Base-by-base conservation (phyloP, 1,140 invertebrate species). In the Tigriopus japonicus region DNA sequence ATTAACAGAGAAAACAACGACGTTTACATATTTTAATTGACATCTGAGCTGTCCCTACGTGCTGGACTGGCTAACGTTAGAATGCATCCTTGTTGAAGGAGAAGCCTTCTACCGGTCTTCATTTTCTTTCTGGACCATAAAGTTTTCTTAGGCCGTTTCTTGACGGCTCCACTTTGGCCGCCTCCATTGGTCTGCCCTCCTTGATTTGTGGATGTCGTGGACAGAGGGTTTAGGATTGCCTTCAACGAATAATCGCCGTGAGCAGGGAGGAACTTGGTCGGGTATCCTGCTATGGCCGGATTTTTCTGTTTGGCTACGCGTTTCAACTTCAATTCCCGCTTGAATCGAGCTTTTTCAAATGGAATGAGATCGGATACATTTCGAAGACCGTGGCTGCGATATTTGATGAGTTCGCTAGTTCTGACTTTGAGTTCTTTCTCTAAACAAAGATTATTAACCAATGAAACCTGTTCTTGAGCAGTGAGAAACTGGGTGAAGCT, bases 401-500 rank as follows among this genome's bases (percentile, higher is more conserved):
- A 88, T 60, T 82, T 81, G 66, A 82, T 78, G 40, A 93, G 72
- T 72, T 92, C 87, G 7, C 81, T 80, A n/a, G 91, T 77, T 55
- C 86, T 76, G 64, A 84, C 75, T 64, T 86, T 80, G 54, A 92
- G 71, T 71, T 89, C 85, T 67, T 82, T 79, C 73, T 92, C 87
- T 62, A 82, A 79, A 72, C 86, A 83, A 52, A 91, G 70, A 64
- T 81, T 86, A 59, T 72, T 40, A 1, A 61, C 76, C 43, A 86
- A 72, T 54, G 87, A 80, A 63, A 85, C 81, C 67, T 89, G 83
- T 72, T 93, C 87, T 61, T 81, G 76, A 43, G 81, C 77, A 0
- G 85, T 83, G 67, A 86, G 83, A 74, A 92, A 91, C 69, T 90
- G 87, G 17, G 85, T 81, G 69, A 89, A 87, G 45, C 83, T 80